Conservation (phyloP, 2,888 invertebrate species). For the Cheilosia variabilis region DNA sequence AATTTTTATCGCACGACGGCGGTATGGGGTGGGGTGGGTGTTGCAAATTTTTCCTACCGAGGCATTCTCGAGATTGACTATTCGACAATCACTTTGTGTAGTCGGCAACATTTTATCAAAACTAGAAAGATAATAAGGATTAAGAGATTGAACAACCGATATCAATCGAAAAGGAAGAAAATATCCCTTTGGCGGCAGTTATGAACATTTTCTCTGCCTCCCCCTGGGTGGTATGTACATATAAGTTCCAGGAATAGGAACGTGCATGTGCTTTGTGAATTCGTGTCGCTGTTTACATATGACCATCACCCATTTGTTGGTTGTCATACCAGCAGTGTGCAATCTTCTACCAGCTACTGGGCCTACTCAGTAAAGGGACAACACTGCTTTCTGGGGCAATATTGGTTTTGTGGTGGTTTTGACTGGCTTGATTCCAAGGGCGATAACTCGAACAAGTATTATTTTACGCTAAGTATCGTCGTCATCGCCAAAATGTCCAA, state of each 20-base stretch:
- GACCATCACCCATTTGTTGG: slow-evolving; percentile 53
- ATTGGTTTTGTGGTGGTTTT: slow-evolving; percentile 9
- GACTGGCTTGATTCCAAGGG: slow-evolving; percentile 52
- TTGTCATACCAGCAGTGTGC: slow-evolving; percentile 29
- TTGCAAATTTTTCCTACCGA: slow-evolving; percentile 8
- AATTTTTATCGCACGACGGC: slow-evolving; percentile 48
- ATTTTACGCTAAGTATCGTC: slow-evolving; percentile 43
- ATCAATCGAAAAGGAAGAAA: slow-evolving; percentile 10
- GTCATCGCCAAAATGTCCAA: slow-evolving; percentile 11
- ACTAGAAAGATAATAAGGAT: slow-evolving; percentile 4
- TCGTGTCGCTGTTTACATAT: slow-evolving; percentile 56
- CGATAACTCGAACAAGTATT: slow-evolving; percentile 42
- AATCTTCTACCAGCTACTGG: background rate
- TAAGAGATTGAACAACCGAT: slow-evolving; percentile 4
- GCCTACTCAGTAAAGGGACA: slow-evolving; percentile 18
- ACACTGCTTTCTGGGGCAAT: slow-evolving; percentile 30
- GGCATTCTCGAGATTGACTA: slow-evolving; percentile 27
- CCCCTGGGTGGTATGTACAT: background rate
- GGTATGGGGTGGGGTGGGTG: background rate
- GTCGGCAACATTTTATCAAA: slow-evolving; percentile 11
- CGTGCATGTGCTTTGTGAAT: slow-evolving; percentile 46
- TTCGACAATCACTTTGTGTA: slow-evolving; percentile 1
- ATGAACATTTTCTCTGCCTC: background rate
- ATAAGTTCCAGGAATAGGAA: slow-evolving; percentile 8
- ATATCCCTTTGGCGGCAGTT: slow-evolving; percentile 4